Evolutionary conservation across 2,797 vertebrate genomes (phyloP).

Genomic region (Phalanger gymnotis): DNA sequence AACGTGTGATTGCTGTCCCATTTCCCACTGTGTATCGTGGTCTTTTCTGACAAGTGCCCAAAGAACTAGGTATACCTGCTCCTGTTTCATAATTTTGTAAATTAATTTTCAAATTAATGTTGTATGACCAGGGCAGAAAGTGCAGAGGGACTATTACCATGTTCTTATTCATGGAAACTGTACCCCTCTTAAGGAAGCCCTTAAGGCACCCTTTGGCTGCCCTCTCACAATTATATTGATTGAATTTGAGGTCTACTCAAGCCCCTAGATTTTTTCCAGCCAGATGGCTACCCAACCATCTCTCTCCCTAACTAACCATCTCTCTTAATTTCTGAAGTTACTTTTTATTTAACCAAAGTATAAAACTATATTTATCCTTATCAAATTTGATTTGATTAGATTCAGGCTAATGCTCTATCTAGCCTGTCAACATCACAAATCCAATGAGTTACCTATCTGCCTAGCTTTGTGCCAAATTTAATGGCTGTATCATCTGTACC

Average conservation of each 20-base stretch:
- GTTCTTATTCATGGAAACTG: not conserved
- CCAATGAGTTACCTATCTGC: too few species aligned
- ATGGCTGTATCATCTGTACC: too few species aligned
- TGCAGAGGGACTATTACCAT: too few species aligned
- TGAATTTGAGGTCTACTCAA: not conserved
- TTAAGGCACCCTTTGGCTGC: not conserved
- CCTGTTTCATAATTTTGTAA: not conserved
- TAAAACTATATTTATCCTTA: too few species aligned
- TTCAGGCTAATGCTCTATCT: too few species aligned
- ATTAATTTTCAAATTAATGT: not conserved
- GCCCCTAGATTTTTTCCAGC: not conserved
- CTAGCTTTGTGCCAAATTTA: too few species aligned
- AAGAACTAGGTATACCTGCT: not conserved
- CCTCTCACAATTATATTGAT: not conserved
- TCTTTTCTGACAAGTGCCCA: not conserved
- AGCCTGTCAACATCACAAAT: too few species aligned
- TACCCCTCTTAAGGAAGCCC: not conserved
- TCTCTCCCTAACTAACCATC: too few species aligned
- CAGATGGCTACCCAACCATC: not conserved
- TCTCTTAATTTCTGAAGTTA: too few species aligned
- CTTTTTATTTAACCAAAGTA: too few species aligned
- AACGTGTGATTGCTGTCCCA: not conserved
- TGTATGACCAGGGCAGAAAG: not conserved
- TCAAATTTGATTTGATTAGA: too few species aligned
- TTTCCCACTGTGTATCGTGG: not conserved